phyloP scores from a whole-genome alignment of 2,888 invertebrate species.

The Herminia tarsipennalis region DNA sequence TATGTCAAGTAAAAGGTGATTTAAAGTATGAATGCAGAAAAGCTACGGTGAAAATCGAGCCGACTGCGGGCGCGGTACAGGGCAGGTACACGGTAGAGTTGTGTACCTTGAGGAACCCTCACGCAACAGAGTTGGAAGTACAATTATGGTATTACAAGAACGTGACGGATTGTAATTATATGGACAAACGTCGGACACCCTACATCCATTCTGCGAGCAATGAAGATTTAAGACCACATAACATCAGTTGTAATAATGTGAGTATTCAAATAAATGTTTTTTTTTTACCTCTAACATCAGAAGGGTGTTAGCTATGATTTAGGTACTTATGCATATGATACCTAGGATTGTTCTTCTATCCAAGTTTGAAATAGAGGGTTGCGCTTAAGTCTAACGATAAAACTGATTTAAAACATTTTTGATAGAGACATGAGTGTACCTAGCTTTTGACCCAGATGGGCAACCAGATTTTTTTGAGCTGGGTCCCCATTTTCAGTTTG shows the following conservation, averaged over 20 bases:
- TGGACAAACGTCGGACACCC: too few relatives aligned
- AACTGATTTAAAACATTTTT: too few relatives aligned
- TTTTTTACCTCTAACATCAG: not conserved
- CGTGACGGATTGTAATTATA: too few relatives aligned
- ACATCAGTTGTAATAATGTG: constrained; percentile 57
- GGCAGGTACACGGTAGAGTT: constrained; percentile 62
- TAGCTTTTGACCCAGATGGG: too few relatives aligned
- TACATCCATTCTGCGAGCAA: constrained; percentile 17
- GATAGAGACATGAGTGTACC: too few relatives aligned
- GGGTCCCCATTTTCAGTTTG: too few relatives aligned
- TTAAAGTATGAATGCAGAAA: constrained; percentile 43
- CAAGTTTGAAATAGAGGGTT: too few relatives aligned
- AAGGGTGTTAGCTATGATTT: too few relatives aligned
- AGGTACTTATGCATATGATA: too few relatives aligned
- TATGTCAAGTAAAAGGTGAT: constrained; percentile 26
- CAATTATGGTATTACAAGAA: constrained; percentile 26
- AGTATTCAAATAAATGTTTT: constrained; percentile 34
- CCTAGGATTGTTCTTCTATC: too few relatives aligned
- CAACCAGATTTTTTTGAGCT: too few relatives aligned
- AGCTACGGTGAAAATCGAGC: constrained; percentile 40
- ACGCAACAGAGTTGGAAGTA: constrained; percentile 47
- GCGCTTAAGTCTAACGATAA: too few relatives aligned
- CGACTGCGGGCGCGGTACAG: constrained; percentile 41
- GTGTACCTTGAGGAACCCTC: constrained; percentile 46
- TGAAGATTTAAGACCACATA: constrained; percentile 25